Percentiles rank a stretch among this genome's conserved stretches.
phyloP scores from a whole-genome alignment of 1,140 invertebrate species.

The Drosophila seguyi region DNA sequence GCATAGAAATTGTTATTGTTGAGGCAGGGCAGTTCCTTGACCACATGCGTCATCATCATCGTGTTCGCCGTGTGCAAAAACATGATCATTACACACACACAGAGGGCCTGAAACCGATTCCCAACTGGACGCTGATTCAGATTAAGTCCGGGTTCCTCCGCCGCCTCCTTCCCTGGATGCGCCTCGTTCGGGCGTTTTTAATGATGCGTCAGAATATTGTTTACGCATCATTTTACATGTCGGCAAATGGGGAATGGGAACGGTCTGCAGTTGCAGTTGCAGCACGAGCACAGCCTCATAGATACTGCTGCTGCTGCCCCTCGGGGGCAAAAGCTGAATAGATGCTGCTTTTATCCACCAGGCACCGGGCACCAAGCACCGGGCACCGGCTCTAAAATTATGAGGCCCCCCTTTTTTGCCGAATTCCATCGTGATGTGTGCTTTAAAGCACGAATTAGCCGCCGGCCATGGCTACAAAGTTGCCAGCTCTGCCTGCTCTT shows the following conservation, averaged over 20 bases:
- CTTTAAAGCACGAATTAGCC: constrained; percentile 76
- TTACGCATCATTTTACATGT: constrained; percentile 83
- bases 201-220: constrained; percentile 84
- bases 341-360: constrained; percentile 38
- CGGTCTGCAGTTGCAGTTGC: constrained; percentile 8
- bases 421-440: constrained; percentile 72
- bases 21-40: constrained; percentile 71
- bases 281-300: constrained; percentile 33
- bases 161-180: constrained; percentile 30
- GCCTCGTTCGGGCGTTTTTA: constrained; percentile 78
- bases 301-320: constrained; percentile 11
- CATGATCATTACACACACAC: constrained; percentile 55
- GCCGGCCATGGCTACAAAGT: constrained; percentile 40
- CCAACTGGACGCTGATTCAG: constrained; percentile 62
- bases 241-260: constrained; percentile 61
- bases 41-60: constrained; percentile 79
- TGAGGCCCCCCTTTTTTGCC: constrained; percentile 51
- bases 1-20: constrained; percentile 79
- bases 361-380: background rate
- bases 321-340: constrained; percentile 34
- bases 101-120: constrained; percentile 42
- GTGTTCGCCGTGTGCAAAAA: constrained; percentile 70
- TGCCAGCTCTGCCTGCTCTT: constrained; percentile 3
- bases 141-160: constrained; percentile 6
- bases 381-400: constrained; percentile 58